Conservation (phyloP, 2,797 vertebrate genomes). For the Microctenopoma steveboyesi region DNA sequence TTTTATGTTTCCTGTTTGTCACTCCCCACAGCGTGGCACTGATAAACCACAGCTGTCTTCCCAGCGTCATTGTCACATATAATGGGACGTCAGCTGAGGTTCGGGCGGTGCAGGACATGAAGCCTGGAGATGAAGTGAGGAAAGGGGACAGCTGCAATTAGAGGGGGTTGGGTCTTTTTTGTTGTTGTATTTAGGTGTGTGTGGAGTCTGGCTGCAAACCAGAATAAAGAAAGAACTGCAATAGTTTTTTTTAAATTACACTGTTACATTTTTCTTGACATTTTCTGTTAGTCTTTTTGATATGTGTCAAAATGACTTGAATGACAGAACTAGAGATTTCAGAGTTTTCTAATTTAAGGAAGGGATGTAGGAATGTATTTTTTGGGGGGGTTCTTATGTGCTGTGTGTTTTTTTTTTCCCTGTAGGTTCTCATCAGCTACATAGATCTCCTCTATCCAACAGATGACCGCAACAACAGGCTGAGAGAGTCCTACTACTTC, state of each 20-base stretch:
- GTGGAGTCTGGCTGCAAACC: not conserved
- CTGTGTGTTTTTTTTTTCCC: constrained; percentile 17
- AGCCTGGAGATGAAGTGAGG: constrained; percentile 92
- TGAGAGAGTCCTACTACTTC: constrained; percentile 93
- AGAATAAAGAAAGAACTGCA: too few species aligned
- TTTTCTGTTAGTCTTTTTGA: too few species aligned
- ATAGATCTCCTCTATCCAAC: constrained; percentile 97
- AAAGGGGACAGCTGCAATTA: constrained; percentile 49
- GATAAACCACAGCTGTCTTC: constrained; percentile 97
- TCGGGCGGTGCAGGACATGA: constrained; percentile 90
- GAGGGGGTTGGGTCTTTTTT: constrained; percentile 35
- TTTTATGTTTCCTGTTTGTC: constrained; percentile 27
- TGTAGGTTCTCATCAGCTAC: constrained; percentile 94
- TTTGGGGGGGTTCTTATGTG: constrained; percentile 1
- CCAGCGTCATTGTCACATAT: constrained; percentile 96
- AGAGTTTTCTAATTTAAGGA: too few species aligned
- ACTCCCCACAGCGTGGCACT: constrained; percentile 86
- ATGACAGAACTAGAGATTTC: too few species aligned
- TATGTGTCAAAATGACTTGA: too few species aligned
- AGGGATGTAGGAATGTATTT: not conserved
- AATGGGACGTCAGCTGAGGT: constrained; percentile 90
- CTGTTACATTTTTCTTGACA: not conserved
- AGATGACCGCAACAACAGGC: constrained; percentile 90
- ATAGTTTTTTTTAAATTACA: not conserved
- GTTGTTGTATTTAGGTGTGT: not conserved